Base-by-base conservation (phyloP, 1,140 invertebrate species). In the Drosophila fuyamai region DNA sequence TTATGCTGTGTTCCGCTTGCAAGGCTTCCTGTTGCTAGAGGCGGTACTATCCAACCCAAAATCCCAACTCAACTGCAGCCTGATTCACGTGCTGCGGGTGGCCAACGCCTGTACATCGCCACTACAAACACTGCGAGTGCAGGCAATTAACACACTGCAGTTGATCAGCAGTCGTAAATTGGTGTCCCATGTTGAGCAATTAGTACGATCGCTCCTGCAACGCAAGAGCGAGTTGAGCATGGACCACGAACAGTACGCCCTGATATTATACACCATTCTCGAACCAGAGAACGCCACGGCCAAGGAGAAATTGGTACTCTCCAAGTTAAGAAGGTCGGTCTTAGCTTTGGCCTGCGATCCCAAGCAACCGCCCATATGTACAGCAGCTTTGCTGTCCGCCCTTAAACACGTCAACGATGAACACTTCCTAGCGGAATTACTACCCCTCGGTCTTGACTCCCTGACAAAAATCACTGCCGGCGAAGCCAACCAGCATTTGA, bases 211-310 rank as follows among this genome's bases (percentile, higher is more conserved):
- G 6, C 92, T 74, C 61, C 92, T 93, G 10, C 67, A 67, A 8
- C 93, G 93, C 16, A 91, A 82, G 32, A 85, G 93, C 16, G 95
- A 96, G 81, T 92, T 96, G 43, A 51, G 93, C 35, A 79, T 95
- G 46, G 96, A 96, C 76, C 86, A 93, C 62, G 94, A 96, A 55
- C 95, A 95, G 61, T 72, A 95, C 5, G 93, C 94, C 1, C 53
- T 95, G 5, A 83, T 93, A 44, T 73, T 95, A 0, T 94, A 93
- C 48, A 93, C 93, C 6, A 90, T 91, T 16, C n/a, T 92, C 10
- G 59, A 90, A 16, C 60, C 71, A 5, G 46, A 36, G 23, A 57
- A 60, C 23, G 38, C 13, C 13, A 63, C 48, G 13, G 35, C 68
- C 12, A 41, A 57, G 23, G 65, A 89, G 23, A 72, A 76, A 18